A percentile compares a stretch with the other conserved stretches of the same genome.
Conservation (phyloP, 1,140 invertebrate species). For the Stenopsyche tienmushanensis region DNA sequence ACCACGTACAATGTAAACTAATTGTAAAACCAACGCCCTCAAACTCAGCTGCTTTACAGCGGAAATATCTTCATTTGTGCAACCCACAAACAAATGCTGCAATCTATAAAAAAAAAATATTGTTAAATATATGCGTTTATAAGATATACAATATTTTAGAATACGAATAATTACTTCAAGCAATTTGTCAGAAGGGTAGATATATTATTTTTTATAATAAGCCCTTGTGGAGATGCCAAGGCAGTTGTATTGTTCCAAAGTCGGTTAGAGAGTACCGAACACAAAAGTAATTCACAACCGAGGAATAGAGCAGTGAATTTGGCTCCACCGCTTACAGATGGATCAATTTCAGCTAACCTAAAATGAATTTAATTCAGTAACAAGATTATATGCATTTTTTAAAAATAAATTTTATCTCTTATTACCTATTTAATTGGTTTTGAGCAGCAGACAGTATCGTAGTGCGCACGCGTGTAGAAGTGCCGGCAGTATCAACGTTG, state of each 20-base stretch:
- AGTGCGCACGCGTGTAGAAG: slow-evolving; percentile 61
- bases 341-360: slow-evolving; percentile 83
- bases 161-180: slow-evolving; percentile 53
- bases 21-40: slow-evolving; percentile 78
- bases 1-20: slow-evolving; percentile 66
- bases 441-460: slow-evolving; percentile 71
- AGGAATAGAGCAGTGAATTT: slow-evolving; percentile 85
- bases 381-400: neutral
- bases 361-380: slow-evolving; percentile 38
- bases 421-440: slow-evolving; percentile 65
- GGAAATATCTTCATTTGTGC: slow-evolving; percentile 71
- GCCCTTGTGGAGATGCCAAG: slow-evolving; percentile 54
- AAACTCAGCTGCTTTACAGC: slow-evolving; percentile 82
- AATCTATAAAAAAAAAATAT: slow-evolving; percentile 57
- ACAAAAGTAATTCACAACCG: slow-evolving; percentile 60
- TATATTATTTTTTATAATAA: slow-evolving; percentile 59
- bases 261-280: slow-evolving; percentile 44
- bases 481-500: slow-evolving; percentile 67
- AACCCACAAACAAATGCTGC: slow-evolving; percentile 80
- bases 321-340: slow-evolving; percentile 76
- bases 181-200: slow-evolving; percentile 67
- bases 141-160: neutral
- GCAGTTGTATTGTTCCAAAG: slow-evolving; percentile 55
- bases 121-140: too few species aligned
- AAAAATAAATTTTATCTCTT: slow-evolving; percentile 24